A percentile compares a stretch with the other conserved stretches of the same genome.
These are phyloP conservation scores for Semicossyphus pulcher DNA, from an alignment of 2,113 vertebrate species.

Conservation along the genomic window DNA sequence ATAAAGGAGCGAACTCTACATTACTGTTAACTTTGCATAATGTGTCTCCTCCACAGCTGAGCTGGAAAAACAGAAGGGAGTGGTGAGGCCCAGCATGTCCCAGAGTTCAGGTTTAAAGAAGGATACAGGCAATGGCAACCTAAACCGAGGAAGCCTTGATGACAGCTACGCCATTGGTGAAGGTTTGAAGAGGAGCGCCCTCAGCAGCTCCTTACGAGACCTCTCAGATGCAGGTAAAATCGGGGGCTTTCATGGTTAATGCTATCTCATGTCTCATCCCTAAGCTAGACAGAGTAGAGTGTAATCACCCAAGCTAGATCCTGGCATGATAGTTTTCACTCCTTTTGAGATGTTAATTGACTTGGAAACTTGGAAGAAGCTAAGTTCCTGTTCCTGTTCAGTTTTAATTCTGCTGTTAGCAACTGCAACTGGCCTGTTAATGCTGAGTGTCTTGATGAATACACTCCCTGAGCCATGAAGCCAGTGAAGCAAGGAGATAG, in stretches of 20 bases:
- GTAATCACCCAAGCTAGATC: constrained; percentile 21
- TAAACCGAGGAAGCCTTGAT: constrained; percentile 91
- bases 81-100: constrained; percentile 92
- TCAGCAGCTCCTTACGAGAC: constrained; percentile 96
- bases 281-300: constrained; percentile 29
- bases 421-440: neutral
- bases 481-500: constrained; percentile 6
- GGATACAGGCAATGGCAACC: constrained; percentile 89
- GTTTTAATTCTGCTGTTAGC: neutral
- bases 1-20: neutral
- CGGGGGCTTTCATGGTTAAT: neutral
- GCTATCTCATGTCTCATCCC: neutral
- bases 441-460: neutral
- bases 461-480: neutral
- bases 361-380: constrained; percentile 26
- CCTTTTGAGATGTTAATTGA: neutral
- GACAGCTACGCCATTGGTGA: constrained; percentile 94
- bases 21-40: neutral
- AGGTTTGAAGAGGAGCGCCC: constrained; percentile 94
- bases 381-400: neutral
- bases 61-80: constrained; percentile 96
- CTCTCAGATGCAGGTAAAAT: constrained; percentile 95
- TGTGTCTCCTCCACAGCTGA: constrained; percentile 85
- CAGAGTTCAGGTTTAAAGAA: constrained; percentile 93
- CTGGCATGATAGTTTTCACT: constrained; percentile 42